phyloP scores from a whole-genome alignment of 2,113 vertebrate genomes.

The Anoplopoma fimbria region DNA sequence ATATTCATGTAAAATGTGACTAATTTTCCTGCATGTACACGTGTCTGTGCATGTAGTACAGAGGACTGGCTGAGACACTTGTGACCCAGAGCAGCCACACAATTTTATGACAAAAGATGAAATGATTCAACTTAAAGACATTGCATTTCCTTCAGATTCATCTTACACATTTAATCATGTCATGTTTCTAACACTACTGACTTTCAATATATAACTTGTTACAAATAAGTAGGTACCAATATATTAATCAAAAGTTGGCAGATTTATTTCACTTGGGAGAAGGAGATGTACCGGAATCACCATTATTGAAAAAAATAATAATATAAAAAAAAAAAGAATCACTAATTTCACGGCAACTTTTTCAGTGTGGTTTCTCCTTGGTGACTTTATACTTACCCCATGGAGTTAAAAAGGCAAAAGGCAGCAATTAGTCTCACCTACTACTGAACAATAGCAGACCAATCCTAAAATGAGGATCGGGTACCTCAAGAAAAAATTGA shows the following conservation, averaged over 20 bases:
- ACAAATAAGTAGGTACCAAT: slow-evolving; percentile 62
- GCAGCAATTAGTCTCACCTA: slow-evolving; percentile 66
- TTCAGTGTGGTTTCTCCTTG: slow-evolving; percentile 44
- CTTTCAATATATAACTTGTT: slow-evolving; percentile 50
- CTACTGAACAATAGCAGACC: slow-evolving; percentile 54
- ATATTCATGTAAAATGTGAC: slow-evolving; percentile 55
- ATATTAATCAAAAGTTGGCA: slow-evolving; percentile 61
- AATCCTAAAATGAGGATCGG: slow-evolving; percentile 41
- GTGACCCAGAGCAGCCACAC: slow-evolving; percentile 31
- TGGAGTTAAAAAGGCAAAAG: slow-evolving; percentile 73
- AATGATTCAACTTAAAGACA: slow-evolving; percentile 35
- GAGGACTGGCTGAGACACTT: slow-evolving; percentile 34
- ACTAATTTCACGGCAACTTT: slow-evolving; percentile 50
- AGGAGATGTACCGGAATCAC: slow-evolving; percentile 31
- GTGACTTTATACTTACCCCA: slow-evolving; percentile 67
- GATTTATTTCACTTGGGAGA: slow-evolving; percentile 51
- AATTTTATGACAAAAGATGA: slow-evolving; percentile 41
- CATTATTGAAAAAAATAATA: slow-evolving; percentile 12
- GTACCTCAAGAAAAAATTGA: slow-evolving; percentile 14
- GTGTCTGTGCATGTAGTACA: slow-evolving; percentile 33
- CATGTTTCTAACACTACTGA: slow-evolving; percentile 44
- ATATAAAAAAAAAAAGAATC: not conserved
- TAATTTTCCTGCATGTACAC: slow-evolving; percentile 18
- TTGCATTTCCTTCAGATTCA: slow-evolving; percentile 41
- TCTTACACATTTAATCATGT: slow-evolving; percentile 46